Base-by-base conservation (phyloP, 2,113 vertebrate species). In the Cyphomyrus discorhynchus region DNA sequence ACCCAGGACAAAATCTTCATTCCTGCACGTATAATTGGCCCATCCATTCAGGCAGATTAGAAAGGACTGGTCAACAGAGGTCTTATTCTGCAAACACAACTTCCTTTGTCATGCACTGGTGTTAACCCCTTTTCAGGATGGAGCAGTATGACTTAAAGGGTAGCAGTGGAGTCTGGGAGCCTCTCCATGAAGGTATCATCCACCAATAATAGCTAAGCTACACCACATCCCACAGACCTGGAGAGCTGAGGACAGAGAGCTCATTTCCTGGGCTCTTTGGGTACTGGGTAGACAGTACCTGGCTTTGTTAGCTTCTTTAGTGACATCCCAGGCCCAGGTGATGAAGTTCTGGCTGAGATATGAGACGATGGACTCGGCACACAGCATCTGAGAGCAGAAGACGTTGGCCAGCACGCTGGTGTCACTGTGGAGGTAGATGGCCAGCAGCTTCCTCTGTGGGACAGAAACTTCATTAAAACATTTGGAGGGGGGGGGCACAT, bases 321-420 rank as follows among this genome's bases (percentile, higher is more conserved):
- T 98, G 95, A 99, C 96, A 89, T 99, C 98, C 98, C 98, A 99
- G 31, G 98, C 98, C 98, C 98, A 99, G 92, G 98, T 99, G 94
- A 99, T 99, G 96, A 99, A 99, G 96, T 99, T 99, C 96, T 99
- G 98, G 96, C 98, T 99, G 95, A 99, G 96, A 92, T 99, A 99
- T 88, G 98, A 97, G 92, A 99, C 98, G 92, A 99, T 98, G 92
- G 98, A 99, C 93, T 99, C 98, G 70, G 98, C 98, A 94, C 98
- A 99, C 94, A 99, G 97, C 98, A 99, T 98, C 95, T 99, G 98
- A 92, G 98, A 99, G 96, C 98, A 99, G 96, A 99, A 99, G 89
- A 99, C 98, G 2, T 99, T 99, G 94, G 98, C 96, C 95, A 99
- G 97, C 91, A 99, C 98, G 92, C 98, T 99, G 96, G 99, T 98